Evolutionary conservation across 2,888 invertebrate genomes (phyloP).

Genomic region (Agrotis segetum): DNA sequence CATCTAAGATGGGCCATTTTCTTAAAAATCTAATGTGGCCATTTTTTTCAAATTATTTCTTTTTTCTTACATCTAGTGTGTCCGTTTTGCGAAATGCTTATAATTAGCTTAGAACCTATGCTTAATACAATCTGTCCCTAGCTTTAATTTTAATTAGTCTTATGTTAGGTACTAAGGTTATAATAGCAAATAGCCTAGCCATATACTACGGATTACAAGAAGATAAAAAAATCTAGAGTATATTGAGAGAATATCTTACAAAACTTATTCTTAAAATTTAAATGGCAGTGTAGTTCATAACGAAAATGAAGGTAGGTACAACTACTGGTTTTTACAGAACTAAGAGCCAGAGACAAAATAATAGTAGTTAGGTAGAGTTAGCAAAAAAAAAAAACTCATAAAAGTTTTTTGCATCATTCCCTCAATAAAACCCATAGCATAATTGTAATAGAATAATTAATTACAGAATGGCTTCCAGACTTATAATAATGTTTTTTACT

Average conservation of each 20-base stretch:
- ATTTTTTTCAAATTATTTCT: slow-evolving; percentile 48
- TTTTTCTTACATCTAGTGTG: slow-evolving; percentile 60
- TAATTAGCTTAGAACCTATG: slow-evolving; percentile 59
- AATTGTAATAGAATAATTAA: slow-evolving; percentile 60
- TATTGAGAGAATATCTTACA: slow-evolving; percentile 17
- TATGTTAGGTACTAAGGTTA: slow-evolving; percentile 67
- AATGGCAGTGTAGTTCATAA: no score
- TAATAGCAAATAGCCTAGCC: slow-evolving; percentile 62
- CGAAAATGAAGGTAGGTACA: neutral
- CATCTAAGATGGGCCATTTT: slow-evolving; percentile 59
- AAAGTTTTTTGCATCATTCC: neutral
- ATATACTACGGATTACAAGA: slow-evolving; percentile 62
- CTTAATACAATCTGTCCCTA: slow-evolving; percentile 57
- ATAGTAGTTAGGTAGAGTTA: no score
- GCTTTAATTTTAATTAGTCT: slow-evolving; percentile 63
- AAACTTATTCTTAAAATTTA: neutral
- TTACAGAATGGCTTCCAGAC: slow-evolving; percentile 70
- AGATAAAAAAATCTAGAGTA: slow-evolving; percentile 41
- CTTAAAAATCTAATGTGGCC: slow-evolving; percentile 53
- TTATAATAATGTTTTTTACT: slow-evolving; percentile 82
- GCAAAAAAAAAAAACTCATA: no score
- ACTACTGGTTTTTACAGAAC: neutral
- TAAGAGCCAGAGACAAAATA: neutral
- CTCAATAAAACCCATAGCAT: slow-evolving; percentile 63
- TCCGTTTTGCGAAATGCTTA: slow-evolving; percentile 67